Evolutionary conservation across 2,888 invertebrate genomes (phyloP).

Genomic region (Heliconius charithonia): DNA sequence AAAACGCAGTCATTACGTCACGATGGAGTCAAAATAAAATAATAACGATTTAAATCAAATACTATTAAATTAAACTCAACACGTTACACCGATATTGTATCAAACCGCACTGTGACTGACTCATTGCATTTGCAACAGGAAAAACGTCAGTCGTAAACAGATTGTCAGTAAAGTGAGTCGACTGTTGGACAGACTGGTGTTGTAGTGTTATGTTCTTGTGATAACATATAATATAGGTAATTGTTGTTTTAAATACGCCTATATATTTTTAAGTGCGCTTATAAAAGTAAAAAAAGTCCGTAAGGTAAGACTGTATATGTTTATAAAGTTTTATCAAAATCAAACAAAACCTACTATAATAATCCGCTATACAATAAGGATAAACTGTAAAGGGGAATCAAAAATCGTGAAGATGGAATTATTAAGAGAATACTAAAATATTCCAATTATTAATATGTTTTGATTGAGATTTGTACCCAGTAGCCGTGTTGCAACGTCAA

Average conservation of each 20-base stretch:
- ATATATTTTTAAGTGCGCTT: background rate
- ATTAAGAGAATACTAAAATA: too few species aligned
- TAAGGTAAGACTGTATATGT: background rate
- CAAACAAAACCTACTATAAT: background rate
- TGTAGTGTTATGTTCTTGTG: constrained; percentile 4
- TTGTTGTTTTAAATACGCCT: background rate
- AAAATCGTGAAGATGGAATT: too few species aligned
- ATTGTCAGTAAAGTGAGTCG: constrained; percentile 11
- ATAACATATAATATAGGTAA: background rate
- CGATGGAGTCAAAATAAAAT: background rate
- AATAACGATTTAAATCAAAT: constrained; percentile 3
- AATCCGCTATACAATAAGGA: too few species aligned
- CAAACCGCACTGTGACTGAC: constrained; percentile 12
- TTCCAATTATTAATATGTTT: too few species aligned
- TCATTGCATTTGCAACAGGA: constrained; percentile 20
- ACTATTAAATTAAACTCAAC: background rate
- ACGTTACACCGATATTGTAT: background rate
- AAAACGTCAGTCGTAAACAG: constrained; percentile 5
- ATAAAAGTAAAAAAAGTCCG: background rate
- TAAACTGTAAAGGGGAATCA: too few species aligned
- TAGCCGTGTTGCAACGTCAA: too few species aligned
- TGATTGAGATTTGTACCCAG: too few species aligned
- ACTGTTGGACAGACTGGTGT: background rate
- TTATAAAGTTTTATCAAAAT: background rate
- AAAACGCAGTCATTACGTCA: background rate